Conservation (phyloP, 1,140 invertebrate genomes). For the Anoplolepis gracilipes region DNA sequence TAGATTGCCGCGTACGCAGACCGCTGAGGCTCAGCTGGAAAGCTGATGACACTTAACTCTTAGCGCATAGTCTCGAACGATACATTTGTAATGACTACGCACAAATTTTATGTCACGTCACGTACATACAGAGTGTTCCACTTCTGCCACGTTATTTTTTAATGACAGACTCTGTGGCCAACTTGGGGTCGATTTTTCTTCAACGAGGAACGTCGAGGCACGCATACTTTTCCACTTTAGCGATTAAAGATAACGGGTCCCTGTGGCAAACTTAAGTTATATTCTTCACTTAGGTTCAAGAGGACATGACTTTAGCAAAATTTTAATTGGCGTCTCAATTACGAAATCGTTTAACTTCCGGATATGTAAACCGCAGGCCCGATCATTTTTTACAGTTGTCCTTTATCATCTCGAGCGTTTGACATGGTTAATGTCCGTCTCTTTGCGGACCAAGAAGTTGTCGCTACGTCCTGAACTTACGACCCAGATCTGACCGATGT, state of each 20-base stretch:
- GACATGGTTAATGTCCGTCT: conserved; percentile 31
- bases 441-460: conserved; percentile 34
- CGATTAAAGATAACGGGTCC: conserved; percentile 15
- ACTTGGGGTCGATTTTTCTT: conserved; percentile 34
- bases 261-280: background rate
- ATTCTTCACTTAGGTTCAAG: background rate
- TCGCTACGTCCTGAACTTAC: conserved; percentile 68
- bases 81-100: conserved; percentile 40
- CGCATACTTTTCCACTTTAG: background rate
- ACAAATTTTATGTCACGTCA: conserved; percentile 44
- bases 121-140: conserved; percentile 27
- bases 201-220: conserved; percentile 7
- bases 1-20: background rate
- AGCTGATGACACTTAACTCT: conserved; percentile 38
- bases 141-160: conserved; percentile 52
- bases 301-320: background rate
- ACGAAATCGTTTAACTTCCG: background rate
- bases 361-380: conserved; percentile 9
- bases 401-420: background rate
- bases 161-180: conserved; percentile 21
- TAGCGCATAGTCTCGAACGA: background rate
- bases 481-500: conserved; percentile 61
- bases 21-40: background rate
- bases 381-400: background rate
- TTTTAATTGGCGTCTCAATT: background rate